phyloP scores from a whole-genome alignment of 2,797 vertebrate genomes.

The Sciurus carolinensis region DNA sequence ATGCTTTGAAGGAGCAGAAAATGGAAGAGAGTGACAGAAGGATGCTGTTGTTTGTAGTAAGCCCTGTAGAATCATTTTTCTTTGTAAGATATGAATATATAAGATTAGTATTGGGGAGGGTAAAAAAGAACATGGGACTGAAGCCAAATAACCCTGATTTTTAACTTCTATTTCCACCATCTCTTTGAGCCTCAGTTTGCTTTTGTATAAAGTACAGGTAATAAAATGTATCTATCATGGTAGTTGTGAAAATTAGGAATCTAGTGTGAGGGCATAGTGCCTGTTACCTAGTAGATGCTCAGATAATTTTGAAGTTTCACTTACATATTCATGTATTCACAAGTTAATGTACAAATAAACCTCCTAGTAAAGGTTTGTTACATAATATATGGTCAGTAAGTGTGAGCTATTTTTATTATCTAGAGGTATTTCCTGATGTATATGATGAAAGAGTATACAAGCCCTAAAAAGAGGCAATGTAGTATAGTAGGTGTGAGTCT shows the following conservation, averaged over 20 bases:
- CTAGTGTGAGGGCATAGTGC: neutral
- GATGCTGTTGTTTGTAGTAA: slow-evolving; percentile 42
- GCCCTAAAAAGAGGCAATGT: neutral
- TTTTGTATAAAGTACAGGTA: slow-evolving; percentile 17
- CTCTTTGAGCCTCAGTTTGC: neutral
- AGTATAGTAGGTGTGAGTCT: neutral
- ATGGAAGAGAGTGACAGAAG: neutral
- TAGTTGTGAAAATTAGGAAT: slow-evolving; percentile 44
- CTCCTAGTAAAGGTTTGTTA: neutral
- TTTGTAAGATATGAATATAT: neutral
- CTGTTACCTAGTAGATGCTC: slow-evolving; percentile 32
- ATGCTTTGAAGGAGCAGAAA: neutral
- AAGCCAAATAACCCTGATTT: slow-evolving; percentile 1
- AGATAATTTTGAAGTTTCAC: neutral
- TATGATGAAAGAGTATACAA: neutral
- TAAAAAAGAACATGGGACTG: neutral
- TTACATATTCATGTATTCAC: neutral
- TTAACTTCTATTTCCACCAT: neutral
- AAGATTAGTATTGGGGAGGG: neutral
- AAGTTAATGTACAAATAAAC: slow-evolving; percentile 33
- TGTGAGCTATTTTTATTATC: neutral
- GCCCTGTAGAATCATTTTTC: neutral
- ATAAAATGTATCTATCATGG: neutral
- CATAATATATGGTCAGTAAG: neutral
- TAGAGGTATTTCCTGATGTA: neutral